Evolutionary conservation across 2,888 invertebrate species (phyloP).

Genomic region (Epicampocera succincta): DNA sequence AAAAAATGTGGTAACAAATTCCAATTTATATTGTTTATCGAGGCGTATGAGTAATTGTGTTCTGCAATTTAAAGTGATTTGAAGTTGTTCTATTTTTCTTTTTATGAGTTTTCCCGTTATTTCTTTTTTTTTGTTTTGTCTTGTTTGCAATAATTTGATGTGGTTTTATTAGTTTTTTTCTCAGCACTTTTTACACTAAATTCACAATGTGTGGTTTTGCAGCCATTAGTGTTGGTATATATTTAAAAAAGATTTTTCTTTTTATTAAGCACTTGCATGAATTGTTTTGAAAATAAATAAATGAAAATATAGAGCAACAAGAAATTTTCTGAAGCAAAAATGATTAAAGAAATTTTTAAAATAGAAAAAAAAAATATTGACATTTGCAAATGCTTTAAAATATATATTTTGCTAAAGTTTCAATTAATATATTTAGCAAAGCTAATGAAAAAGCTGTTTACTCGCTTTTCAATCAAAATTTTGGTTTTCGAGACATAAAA

Average conservation of each 20-base stretch:
- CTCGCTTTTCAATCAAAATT: too few relatives aligned
- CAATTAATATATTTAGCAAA: too few relatives aligned
- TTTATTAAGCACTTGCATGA: conserved; percentile 42
- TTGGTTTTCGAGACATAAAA: too few relatives aligned
- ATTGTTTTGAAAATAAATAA: conserved; percentile 19
- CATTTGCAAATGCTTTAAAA: neutral
- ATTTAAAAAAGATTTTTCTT: conserved; percentile 15
- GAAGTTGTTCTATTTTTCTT: conserved; percentile 40
- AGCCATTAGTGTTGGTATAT: conserved; percentile 43
- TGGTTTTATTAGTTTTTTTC: conserved; percentile 32
- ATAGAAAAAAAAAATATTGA: neutral
- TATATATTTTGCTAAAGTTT: too few relatives aligned
- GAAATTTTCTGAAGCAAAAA: neutral
- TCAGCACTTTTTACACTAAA: conserved; percentile 6
- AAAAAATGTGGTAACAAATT: conserved; percentile 4
- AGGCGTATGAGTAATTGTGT: conserved; percentile 55
- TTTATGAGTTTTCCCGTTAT: conserved; percentile 1
- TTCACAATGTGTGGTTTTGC: conserved; percentile 52
- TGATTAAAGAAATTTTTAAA: conserved; percentile 11
- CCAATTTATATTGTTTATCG: conserved; percentile 53
- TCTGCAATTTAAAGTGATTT: conserved; percentile 48
- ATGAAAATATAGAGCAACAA: conserved; percentile 1
- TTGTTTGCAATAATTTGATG: conserved; percentile 45
- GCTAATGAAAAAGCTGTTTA: too few relatives aligned
- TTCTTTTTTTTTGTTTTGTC: too few relatives aligned